Percentiles rank a stretch among this genome's conserved stretches.
Conservation (phyloP, 2,113 vertebrate genomes). For the Saimiri boliviensis region DNA sequence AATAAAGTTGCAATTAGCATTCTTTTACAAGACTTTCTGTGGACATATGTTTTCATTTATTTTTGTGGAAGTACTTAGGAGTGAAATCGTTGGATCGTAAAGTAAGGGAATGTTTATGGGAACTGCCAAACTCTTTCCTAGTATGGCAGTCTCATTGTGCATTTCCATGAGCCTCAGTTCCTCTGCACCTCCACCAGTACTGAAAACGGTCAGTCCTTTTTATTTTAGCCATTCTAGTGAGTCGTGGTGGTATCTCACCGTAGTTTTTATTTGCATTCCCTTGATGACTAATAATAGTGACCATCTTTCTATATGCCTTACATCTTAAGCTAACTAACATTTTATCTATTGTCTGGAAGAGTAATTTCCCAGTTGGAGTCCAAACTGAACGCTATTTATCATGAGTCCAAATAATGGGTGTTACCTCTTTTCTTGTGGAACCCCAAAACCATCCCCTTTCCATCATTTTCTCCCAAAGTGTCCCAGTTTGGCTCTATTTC, state of each 20-base stretch:
- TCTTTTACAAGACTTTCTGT: background rate
- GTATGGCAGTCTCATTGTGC: background rate
- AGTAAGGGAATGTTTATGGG: background rate
- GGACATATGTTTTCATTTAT: background rate
- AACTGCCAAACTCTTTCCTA: background rate
- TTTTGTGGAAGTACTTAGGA: background rate
- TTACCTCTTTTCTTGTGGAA: background rate
- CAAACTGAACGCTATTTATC: background rate
- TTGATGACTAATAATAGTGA: background rate
- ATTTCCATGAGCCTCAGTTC: background rate
- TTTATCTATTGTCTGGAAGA: background rate
- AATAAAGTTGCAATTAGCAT: constrained; percentile 1
- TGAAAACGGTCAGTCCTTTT: background rate
- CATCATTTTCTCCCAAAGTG: background rate
- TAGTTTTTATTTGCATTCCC: background rate
- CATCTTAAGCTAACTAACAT: background rate
- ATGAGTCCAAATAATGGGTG: background rate
- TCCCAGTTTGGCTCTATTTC: constrained; percentile 9
- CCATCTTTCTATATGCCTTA: background rate
- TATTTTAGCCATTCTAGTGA: background rate
- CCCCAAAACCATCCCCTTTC: no score
- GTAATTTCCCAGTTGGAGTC: background rate
- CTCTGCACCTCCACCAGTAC: background rate
- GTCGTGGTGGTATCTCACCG: background rate
- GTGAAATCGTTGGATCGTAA: background rate